Percentiles rank a stretch among this genome's conserved stretches.
These are phyloP conservation scores for Cremastinae sp. DNA, from an alignment of 2,888 invertebrate genomes.

Conservation along the genomic window DNA sequence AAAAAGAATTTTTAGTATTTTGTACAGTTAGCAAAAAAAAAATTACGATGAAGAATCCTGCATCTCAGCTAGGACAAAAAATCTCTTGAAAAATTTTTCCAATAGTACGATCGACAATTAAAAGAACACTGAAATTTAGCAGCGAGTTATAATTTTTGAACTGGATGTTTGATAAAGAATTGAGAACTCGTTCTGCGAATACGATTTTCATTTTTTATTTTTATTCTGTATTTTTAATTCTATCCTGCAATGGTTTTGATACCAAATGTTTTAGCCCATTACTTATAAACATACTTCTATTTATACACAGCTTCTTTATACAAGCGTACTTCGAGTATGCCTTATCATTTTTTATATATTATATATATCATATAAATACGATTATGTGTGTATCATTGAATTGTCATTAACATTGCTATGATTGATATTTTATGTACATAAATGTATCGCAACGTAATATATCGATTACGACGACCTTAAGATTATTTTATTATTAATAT, in stretches of 20 bases:
- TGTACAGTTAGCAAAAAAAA: slow-evolving; percentile 1
- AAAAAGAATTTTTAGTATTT: background rate
- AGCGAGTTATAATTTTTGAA: slow-evolving; percentile 6
- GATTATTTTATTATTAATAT: slow-evolving; percentile 62
- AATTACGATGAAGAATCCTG: background rate
- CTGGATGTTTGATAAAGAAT: slow-evolving; percentile 24
- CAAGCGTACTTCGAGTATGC: slow-evolving; percentile 62
- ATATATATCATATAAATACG: slow-evolving; percentile 62
- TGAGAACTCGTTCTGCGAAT: background rate
- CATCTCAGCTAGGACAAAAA: too few relatives aligned
- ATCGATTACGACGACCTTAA: slow-evolving; percentile 69
- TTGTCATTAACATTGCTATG: slow-evolving; percentile 48
- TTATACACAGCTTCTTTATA: slow-evolving; percentile 73
- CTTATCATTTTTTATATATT: slow-evolving; percentile 5
- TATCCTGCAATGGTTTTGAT: slow-evolving; percentile 74
- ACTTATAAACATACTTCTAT: slow-evolving; percentile 72
- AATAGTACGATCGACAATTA: too few relatives aligned
- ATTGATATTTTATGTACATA: slow-evolving; percentile 65
- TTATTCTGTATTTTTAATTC: too few relatives aligned
- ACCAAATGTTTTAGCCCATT: slow-evolving; percentile 74
- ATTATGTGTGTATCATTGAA: slow-evolving; percentile 52
- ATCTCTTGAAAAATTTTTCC: too few relatives aligned
- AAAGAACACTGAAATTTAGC: too few relatives aligned
- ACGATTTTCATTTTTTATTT: slow-evolving; percentile 27
- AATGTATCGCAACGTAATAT: slow-evolving; percentile 64